phyloP scores from a whole-genome alignment of 2,113 vertebrate species.

The Xiphorhynchus elegans region DNA sequence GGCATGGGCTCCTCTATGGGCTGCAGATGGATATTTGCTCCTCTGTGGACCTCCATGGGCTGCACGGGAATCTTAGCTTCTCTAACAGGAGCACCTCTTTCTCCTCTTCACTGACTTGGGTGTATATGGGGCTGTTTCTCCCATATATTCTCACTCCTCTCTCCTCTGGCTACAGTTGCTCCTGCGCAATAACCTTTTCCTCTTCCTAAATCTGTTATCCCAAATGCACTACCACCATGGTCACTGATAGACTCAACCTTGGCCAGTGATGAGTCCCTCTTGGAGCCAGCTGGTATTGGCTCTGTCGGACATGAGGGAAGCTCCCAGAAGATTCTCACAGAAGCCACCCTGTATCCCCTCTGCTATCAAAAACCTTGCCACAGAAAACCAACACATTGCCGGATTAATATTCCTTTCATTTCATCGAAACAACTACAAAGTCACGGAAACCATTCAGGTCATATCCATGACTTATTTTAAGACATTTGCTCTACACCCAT shows the following conservation, averaged over 20 bases:
- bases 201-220: not conserved
- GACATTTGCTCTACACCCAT: not conserved
- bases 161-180: not conserved
- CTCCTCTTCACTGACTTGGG: not conserved
- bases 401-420: not conserved
- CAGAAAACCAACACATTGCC: not conserved
- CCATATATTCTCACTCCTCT: not conserved
- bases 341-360: not conserved
- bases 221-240: not conserved
- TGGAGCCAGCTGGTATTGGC: not conserved
- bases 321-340: not conserved
- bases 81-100: not conserved
- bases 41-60: fast-evolving
- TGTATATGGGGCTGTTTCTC: not conserved
- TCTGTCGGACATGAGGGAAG: not conserved
- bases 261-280: not conserved
- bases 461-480: not conserved
- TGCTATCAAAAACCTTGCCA: not conserved
- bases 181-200: not conserved
- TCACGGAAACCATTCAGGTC: not conserved
- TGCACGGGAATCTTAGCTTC: not conserved
- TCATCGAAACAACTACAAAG: not conserved
- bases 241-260: fast-evolving
- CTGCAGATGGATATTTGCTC: not conserved
- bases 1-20: fast-evolving